A percentile compares a stretch with the other conserved stretches of the same genome.
Conservation (phyloP, 2,797 vertebrate genomes). For the Chiroxiphia lanceolata region DNA sequence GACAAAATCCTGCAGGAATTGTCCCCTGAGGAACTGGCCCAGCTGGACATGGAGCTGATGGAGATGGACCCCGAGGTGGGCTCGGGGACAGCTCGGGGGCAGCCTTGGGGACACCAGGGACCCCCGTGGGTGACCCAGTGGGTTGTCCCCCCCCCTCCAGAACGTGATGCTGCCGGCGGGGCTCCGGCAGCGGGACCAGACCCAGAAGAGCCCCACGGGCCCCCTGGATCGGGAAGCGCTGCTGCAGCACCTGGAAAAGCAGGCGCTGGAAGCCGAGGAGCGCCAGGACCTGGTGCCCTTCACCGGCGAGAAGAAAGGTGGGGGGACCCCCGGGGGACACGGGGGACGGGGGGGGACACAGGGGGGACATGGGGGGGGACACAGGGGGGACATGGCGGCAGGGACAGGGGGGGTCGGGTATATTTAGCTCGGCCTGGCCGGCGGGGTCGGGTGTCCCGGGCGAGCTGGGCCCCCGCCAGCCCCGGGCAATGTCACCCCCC, state of each 20-base stretch:
- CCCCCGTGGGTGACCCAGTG: neutral
- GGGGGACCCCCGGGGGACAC: neutral
- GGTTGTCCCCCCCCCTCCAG: constrained; percentile 66
- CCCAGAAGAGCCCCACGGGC: constrained; percentile 90
- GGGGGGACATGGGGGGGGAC: neutral
- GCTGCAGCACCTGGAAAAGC: constrained; percentile 89
- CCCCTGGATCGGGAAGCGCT: constrained; percentile 86
- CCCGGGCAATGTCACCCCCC: neutral
- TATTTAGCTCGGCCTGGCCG: constrained; percentile 46
- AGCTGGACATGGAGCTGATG: constrained; percentile 88
- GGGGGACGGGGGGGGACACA: neutral
- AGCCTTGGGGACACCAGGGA: rapidly evolving
- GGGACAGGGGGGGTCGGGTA: neutral
- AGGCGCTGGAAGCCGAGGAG: constrained; percentile 85
- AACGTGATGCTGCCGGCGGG: constrained; percentile 94
- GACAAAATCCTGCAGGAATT: constrained; percentile 91
- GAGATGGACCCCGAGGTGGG: constrained; percentile 97
- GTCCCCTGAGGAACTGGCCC: constrained; percentile 86
- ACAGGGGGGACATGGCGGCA: neutral
- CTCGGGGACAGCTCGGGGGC: rapidly evolving
- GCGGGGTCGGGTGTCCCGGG: constrained; percentile 33
- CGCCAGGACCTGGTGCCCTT: constrained; percentile 92
- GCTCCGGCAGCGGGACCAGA: constrained; percentile 90
- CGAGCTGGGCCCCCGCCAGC: neutral
- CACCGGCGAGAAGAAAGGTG: constrained; percentile 94